These are phyloP conservation scores for Dendronephthya gigantea DNA, from an alignment of 64 coral and sea anemone species.

Conservation along the genomic window DNA sequence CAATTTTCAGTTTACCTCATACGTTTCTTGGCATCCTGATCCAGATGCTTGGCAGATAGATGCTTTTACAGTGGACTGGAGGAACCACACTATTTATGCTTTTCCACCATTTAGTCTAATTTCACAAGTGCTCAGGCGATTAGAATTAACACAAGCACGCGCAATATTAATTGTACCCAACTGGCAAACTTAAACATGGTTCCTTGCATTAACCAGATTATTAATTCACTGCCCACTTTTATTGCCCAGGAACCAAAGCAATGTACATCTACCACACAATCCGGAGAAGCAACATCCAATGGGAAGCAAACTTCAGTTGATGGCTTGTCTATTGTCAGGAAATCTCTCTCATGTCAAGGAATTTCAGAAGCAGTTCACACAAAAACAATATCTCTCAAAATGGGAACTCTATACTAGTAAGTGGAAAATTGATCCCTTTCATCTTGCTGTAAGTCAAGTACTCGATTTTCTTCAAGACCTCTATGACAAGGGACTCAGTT, in stretches of 20 bases:
- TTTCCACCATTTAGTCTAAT: conserved; percentile 43
- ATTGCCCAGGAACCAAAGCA: conserved; percentile 1
- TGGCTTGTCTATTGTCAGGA: conserved; percentile 40
- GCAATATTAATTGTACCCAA: conserved; percentile 29
- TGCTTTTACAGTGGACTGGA: conserved; percentile 46
- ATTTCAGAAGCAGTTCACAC: conserved; percentile 32
- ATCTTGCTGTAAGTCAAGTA: not conserved
- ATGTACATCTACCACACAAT: not conserved
- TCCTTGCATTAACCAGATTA: conserved; percentile 12
- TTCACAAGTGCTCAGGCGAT: conserved; percentile 19
- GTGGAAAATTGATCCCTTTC: conserved; percentile 13
- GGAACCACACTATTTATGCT: conserved; percentile 17
- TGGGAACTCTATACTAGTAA: conserved; percentile 31
- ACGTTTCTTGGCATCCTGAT: conserved; percentile 32
- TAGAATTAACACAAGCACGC: not conserved
- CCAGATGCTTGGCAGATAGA: conserved; percentile 24
- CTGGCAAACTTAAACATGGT: conserved; percentile 38
- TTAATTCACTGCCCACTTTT: not conserved
- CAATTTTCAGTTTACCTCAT: conserved; percentile 20
- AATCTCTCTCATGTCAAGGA: conserved; percentile 21
- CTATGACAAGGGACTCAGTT: conserved; percentile 27
- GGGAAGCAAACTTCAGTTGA: not conserved
- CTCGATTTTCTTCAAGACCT: conserved; percentile 16
- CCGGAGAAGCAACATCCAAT: conserved; percentile 18
- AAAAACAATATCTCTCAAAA: conserved; percentile 33